These are phyloP conservation scores for Acrobeloides nanus DNA, from an alignment of 2,888 invertebrate species.

Conservation along the genomic window DNA sequence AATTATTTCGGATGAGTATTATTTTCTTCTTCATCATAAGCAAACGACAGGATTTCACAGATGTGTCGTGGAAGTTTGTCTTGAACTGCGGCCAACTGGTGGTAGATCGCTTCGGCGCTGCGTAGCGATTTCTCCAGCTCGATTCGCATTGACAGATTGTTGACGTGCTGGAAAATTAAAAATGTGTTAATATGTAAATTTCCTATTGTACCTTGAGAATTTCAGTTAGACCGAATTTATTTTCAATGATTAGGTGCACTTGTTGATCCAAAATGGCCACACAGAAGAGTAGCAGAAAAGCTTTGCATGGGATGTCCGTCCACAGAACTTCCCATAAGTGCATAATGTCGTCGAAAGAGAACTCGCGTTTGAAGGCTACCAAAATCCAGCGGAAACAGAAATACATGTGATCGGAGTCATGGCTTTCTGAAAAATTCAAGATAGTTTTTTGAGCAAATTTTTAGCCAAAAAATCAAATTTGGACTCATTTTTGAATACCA, in stretches of 20 bases:
- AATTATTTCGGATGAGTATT: too few relatives aligned
- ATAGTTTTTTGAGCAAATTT: constrained; percentile 1
- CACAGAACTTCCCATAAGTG: constrained; percentile 66
- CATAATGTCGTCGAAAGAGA: constrained; percentile 72
- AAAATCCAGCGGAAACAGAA: constrained; percentile 97
- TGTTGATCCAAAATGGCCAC: constrained; percentile 85
- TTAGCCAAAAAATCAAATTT: constrained; percentile 8
- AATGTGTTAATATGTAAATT: not conserved
- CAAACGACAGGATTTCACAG: constrained; percentile 34
- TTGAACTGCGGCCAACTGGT: constrained; percentile 64
- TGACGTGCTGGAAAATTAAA: constrained; percentile 69
- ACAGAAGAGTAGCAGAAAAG: constrained; percentile 87
- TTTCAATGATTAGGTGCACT: constrained; percentile 76
- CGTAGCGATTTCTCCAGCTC: constrained; percentile 74
- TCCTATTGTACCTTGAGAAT: constrained; percentile 69
- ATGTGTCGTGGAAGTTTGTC: constrained; percentile 42
- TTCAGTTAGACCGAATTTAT: constrained; percentile 87
- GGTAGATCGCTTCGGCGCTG: constrained; percentile 82
- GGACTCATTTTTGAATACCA: constrained; percentile 10
- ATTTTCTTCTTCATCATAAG: constrained; percentile 20
- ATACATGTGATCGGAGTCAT: constrained; percentile 91
- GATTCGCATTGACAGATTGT: constrained; percentile 80
- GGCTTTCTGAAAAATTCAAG: constrained; percentile 61
- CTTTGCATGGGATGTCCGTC: constrained; percentile 85
- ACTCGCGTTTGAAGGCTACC: constrained; percentile 89